Evolutionary conservation across 2,888 invertebrate species (phyloP), one percentile per base, ranked within the genome.

Genomic region (Melipona bicolor): DNA sequence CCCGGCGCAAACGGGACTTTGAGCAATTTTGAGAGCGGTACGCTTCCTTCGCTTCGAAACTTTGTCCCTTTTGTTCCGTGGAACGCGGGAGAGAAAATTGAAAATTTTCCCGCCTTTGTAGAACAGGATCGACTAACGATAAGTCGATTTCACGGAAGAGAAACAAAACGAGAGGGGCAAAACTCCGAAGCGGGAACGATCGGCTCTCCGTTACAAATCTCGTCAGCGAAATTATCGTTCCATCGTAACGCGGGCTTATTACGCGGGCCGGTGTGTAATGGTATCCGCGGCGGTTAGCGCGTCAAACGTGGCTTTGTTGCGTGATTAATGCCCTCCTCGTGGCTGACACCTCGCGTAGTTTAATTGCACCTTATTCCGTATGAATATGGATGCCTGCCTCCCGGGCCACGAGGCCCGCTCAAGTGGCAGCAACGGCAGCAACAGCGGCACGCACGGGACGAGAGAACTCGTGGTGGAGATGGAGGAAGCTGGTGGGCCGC

Each of bases 281-380:
- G 91, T 92, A 93, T 92, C 91, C 91, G 90, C 88, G 83, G 91
- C 91, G 91, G 92, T 94, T 92, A 92, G 91, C 90, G 91, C 93
- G 92, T 93, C 93, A 93, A 93, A 93, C 92, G 92, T 91, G 88
- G 92, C 93, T 93, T 92, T 93, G 94, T 92, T 92, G 91, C 89
- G 91, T 94, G 94, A 94, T 94, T 94, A 94, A 94, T 94, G 94
- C 93, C 90, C 92, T 91, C 89, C 91, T 90, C 90, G 92, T 90
- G 87, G 91, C 94, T 94, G 94, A 94, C 94, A 94, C 94, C 94
- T 94, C 92, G 92, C 92, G 84, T 90, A 92, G 91, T 94, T 94
- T 94, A 94, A 94, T 94, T 94, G 94, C 93, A 94, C 94, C 94
- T 94, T 93, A 94, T 94, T 94, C 93, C 85, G 90, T 93, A 94